A percentile compares a stretch with the other conserved stretches of the same genome.
phyloP scores from a whole-genome alignment of 2,113 vertebrate genomes.

The Craseonycteris thonglongyai region DNA sequence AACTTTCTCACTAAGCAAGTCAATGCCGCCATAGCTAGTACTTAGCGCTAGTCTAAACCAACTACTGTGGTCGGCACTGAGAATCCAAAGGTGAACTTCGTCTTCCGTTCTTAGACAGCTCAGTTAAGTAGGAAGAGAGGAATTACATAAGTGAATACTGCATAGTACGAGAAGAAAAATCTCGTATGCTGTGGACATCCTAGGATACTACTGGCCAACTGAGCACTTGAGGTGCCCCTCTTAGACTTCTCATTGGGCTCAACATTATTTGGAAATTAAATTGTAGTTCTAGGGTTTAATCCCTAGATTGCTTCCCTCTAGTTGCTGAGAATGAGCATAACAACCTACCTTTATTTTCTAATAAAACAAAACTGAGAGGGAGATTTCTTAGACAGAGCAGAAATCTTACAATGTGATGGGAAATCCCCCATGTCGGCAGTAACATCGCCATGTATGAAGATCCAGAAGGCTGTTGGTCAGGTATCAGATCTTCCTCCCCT shows the following conservation, averaged over 20 bases:
- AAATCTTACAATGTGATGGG: background rate
- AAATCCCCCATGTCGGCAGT: background rate
- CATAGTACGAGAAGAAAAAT: background rate
- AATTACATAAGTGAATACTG: background rate
- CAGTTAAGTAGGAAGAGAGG: background rate
- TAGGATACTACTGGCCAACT: background rate
- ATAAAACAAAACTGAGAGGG: background rate
- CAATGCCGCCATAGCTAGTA: rapidly evolving
- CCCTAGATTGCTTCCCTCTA: background rate
- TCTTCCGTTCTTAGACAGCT: background rate
- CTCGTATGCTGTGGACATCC: background rate
- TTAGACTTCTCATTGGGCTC: background rate
- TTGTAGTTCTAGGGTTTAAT: background rate
- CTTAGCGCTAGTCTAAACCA: background rate
- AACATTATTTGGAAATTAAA: background rate
- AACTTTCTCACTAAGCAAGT: background rate
- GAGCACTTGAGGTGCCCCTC: background rate
- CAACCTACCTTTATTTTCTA: background rate
- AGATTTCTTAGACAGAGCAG: background rate
- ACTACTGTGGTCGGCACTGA: background rate
- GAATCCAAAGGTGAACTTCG: background rate
- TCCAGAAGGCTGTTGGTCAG: background rate
- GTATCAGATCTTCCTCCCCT: background rate
- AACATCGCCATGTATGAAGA: background rate
- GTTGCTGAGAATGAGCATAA: background rate